These are phyloP conservation scores for Squalus acanthias DNA, from an alignment of 2,797 vertebrate genomes.

Conservation along the genomic window DNA sequence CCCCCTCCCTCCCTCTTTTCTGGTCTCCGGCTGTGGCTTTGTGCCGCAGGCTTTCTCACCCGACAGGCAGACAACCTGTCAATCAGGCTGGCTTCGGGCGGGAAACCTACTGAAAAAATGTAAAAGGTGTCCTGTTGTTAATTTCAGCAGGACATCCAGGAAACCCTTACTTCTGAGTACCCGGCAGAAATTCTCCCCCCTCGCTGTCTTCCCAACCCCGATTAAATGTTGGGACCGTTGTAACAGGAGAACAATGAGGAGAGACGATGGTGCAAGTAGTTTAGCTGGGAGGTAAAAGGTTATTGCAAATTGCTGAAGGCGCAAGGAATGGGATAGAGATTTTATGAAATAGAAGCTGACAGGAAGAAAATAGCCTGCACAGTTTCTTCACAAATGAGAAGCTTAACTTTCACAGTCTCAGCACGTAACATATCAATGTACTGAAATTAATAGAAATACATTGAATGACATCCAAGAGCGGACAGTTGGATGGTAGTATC, in stretches of 20 bases:
- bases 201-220: not conserved
- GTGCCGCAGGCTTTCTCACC: no score
- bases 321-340: not conserved
- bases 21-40: not conserved
- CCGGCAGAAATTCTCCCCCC: not conserved
- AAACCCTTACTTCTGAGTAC: not conserved
- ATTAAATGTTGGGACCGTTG: not conserved
- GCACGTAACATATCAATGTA: not conserved
- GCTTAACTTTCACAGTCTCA: not conserved
- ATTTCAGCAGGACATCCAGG: not conserved
- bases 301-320: not conserved
- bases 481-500: not conserved
- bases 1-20: not conserved
- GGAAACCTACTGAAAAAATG: not conserved
- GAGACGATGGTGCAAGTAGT: not conserved
- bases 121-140: not conserved
- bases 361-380: not conserved
- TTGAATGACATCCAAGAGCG: not conserved
- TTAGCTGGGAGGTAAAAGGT: not conserved
- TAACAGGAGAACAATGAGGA: not conserved
- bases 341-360: constrained; percentile 2
- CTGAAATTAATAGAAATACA: constrained; percentile 22
- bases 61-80: not conserved
- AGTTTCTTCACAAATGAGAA: constrained; percentile 9
- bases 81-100: not conserved